phyloP scores from a whole-genome alignment of 2,113 vertebrate species.

The Myrmecophaga tridactyla region DNA sequence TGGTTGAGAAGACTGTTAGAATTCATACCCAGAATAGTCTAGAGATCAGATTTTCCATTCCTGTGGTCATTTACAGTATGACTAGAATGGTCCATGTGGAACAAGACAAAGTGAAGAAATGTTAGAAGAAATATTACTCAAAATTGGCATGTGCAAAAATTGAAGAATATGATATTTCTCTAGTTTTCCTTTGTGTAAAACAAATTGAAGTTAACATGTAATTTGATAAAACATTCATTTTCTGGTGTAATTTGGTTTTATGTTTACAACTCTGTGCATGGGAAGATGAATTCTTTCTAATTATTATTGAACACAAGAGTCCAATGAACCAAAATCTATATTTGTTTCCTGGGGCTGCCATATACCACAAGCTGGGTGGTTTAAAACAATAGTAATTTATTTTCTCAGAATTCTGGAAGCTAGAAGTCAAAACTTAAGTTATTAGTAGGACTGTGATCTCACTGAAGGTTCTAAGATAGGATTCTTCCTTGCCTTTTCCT shows the following conservation, averaged over 20 bases:
- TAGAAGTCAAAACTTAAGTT: too few species aligned
- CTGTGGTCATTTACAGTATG: neutral
- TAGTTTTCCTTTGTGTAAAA: conserved; percentile 67
- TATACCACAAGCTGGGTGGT: too few species aligned
- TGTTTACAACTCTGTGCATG: conserved; percentile 68
- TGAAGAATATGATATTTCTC: conserved; percentile 61
- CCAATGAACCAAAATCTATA: neutral
- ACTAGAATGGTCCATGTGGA: conserved; percentile 24
- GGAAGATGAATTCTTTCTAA: conserved; percentile 64
- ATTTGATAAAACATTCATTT: conserved; percentile 67
- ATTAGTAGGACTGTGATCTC: too few species aligned
- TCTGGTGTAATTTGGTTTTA: conserved; percentile 70
- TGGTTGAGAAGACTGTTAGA: neutral
- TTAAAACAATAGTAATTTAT: too few species aligned
- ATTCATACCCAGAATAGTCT: neutral
- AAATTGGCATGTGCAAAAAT: conserved; percentile 61
- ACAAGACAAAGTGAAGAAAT: conserved; percentile 56
- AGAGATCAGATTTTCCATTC: conserved; percentile 34
- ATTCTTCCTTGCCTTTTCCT: too few species aligned
- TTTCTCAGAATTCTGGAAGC: too few species aligned
- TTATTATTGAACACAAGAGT: conserved; percentile 50
- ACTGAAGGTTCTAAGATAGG: too few species aligned
- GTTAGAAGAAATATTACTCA: conserved; percentile 58
- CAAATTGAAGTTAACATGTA: conserved; percentile 69
- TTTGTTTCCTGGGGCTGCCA: too few species aligned